A percentile compares a stretch with the other conserved stretches of the same genome.
These are phyloP conservation scores for Lagorchestes hirsutus DNA, from an alignment of 2,797 vertebrate genomes.

Conservation along the genomic window DNA sequence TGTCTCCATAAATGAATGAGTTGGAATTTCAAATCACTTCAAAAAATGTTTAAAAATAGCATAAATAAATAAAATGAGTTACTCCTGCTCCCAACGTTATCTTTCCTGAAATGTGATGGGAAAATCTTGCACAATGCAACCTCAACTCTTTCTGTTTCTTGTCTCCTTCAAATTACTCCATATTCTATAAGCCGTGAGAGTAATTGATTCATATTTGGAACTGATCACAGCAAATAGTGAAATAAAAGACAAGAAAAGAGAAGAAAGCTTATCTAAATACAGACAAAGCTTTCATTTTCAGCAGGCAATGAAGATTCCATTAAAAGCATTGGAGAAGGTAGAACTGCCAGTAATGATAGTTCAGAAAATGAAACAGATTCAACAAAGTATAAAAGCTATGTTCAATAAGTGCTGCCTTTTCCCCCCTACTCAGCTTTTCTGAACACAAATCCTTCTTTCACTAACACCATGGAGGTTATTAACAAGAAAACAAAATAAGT, in stretches of 20 bases:
- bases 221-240: not conserved
- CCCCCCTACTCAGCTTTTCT: not conserved
- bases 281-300: not conserved
- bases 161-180: not conserved
- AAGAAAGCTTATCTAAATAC: not conserved
- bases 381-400: not conserved
- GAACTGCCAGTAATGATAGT: not conserved
- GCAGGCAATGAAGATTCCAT: not conserved
- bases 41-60: not conserved
- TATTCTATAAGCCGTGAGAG: not conserved
- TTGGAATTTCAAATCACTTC: not conserved
- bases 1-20: not conserved
- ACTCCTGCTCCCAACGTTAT: not conserved
- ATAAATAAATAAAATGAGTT: not conserved
- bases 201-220: not conserved
- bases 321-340: not conserved
- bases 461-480: not conserved
- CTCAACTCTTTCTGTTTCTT: not conserved
- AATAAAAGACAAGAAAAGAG: not conserved
- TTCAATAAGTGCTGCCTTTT: not conserved
- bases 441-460: not conserved
- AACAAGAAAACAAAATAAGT: not conserved
- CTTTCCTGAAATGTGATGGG: not conserved
- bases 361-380: not conserved
- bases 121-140: not conserved